Conservation (phyloP, 1,140 invertebrate species). For the Cydia splendana region DNA sequence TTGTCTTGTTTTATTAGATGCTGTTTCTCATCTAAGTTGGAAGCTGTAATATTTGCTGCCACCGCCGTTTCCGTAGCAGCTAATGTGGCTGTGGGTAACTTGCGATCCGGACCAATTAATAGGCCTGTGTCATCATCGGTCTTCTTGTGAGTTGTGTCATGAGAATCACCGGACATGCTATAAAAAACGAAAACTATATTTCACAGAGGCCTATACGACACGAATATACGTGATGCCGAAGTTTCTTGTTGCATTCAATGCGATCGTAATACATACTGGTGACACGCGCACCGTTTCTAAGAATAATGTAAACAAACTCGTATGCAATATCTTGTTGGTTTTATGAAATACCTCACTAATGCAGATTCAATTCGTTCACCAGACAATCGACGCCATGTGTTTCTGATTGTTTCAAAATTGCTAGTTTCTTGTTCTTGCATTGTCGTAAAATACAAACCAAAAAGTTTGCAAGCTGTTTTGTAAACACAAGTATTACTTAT, state of each 20-base stretch:
- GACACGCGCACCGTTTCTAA: conserved; percentile 17
- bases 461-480: conserved; percentile 51
- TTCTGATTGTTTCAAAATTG: conserved; percentile 70
- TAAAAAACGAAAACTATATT: conserved; percentile 40
- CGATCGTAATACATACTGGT: conserved; percentile 9
- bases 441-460: conserved; percentile 52
- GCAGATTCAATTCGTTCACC: conserved; percentile 56
- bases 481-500: conserved; percentile 29
- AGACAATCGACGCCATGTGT: conserved; percentile 68
- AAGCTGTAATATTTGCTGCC: conserved; percentile 35
- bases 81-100: conserved; percentile 39
- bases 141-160: conserved; percentile 52
- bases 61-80: conserved; percentile 45
- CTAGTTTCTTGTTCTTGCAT: conserved; percentile 65
- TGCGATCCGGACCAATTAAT: conserved; percentile 49
- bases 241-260: not conserved
- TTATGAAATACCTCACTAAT: conserved; percentile 52
- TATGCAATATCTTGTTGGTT: not conserved
- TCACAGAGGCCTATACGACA: not conserved
- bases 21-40: conserved; percentile 51
- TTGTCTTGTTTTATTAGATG: conserved; percentile 50
- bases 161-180: conserved; percentile 67
- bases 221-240: not conserved
- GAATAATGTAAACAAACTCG: conserved; percentile 29
- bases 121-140: conserved; percentile 58